Percentiles rank a stretch among this genome's conserved stretches.
Evolutionary conservation across 2,113 vertebrate genomes (phyloP).

Genomic region (Leucoraja erinaceus): DNA sequence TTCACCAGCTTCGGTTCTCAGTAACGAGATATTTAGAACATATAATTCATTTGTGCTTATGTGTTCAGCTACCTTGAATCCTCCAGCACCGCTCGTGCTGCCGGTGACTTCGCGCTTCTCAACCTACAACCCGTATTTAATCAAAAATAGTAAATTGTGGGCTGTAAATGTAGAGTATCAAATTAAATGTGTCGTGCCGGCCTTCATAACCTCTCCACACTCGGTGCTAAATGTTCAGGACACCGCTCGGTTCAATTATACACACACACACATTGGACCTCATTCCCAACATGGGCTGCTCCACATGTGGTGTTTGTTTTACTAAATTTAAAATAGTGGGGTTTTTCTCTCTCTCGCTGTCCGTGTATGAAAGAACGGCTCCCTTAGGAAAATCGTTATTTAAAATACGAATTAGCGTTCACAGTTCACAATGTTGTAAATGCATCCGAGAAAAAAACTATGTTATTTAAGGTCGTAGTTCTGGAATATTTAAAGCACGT

Average conservation of each 20-base stretch:
- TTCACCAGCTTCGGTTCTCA: too few relatives aligned
- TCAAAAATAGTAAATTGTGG: neutral
- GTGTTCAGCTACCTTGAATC: neutral
- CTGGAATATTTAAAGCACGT: neutral
- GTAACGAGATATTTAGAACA: too few relatives aligned
- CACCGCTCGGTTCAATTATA: neutral
- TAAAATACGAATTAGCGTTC: neutral
- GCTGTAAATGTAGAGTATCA: neutral
- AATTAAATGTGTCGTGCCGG: conserved; percentile 1
- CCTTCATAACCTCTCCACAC: neutral
- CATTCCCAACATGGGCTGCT: neutral
- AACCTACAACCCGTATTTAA: neutral
- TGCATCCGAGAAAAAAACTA: neutral
- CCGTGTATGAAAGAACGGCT: neutral
- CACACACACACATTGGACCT: neutral
- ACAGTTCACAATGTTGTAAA: neutral
- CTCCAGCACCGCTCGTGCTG: neutral
- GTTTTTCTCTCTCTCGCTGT: neutral
- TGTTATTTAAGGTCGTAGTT: neutral
- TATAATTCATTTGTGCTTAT: too few relatives aligned
- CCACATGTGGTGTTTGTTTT: conserved; percentile 16
- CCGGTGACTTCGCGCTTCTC: neutral
- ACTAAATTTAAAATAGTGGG: neutral
- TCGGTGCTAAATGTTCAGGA: neutral
- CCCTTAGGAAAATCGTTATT: neutral